phyloP scores from a whole-genome alignment of 2,888 invertebrate genomes.

The Campoplex nolae region DNA sequence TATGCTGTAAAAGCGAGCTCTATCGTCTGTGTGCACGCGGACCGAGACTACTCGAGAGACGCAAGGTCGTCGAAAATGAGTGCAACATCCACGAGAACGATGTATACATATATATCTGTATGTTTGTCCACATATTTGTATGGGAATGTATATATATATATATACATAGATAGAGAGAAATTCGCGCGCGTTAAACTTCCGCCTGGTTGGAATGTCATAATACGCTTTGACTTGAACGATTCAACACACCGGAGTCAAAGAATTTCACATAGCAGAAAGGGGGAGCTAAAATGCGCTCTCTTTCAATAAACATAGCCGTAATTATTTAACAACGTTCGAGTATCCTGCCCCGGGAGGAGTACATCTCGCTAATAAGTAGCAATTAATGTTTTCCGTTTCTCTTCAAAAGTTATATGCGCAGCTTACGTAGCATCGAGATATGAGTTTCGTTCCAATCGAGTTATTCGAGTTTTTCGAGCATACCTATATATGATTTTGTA shows the following conservation, averaged over 20 bases:
- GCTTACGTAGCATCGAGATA: not conserved
- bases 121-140: constrained; percentile 6
- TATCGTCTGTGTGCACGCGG: constrained; percentile 20
- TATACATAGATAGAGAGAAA: too few species aligned
- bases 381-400: constrained; percentile 45
- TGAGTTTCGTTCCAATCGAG: not conserved
- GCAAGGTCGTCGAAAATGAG: constrained; percentile 70
- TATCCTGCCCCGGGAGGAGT: constrained; percentile 15
- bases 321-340: constrained; percentile 55
- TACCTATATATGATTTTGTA: not conserved
- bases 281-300: constrained; percentile 38
- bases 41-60: constrained; percentile 51
- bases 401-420: constrained; percentile 18
- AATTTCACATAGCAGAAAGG: constrained; percentile 10
- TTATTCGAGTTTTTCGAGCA: constrained; percentile 5
- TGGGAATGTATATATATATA: too few species aligned
- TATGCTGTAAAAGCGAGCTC: constrained; percentile 14
- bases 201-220: constrained; percentile 63
- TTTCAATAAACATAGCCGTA: constrained; percentile 49
- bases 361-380: constrained; percentile 38
- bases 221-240: constrained; percentile 16
- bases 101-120: constrained; percentile 2
- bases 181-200: constrained; percentile 36
- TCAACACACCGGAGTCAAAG: constrained; percentile 9
- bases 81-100: constrained; percentile 43